Evolutionary conservation across 2,797 vertebrate genomes (phyloP), one percentile per base, ranked within the genome.

Genomic region (Loris lydekkerianus): DNA sequence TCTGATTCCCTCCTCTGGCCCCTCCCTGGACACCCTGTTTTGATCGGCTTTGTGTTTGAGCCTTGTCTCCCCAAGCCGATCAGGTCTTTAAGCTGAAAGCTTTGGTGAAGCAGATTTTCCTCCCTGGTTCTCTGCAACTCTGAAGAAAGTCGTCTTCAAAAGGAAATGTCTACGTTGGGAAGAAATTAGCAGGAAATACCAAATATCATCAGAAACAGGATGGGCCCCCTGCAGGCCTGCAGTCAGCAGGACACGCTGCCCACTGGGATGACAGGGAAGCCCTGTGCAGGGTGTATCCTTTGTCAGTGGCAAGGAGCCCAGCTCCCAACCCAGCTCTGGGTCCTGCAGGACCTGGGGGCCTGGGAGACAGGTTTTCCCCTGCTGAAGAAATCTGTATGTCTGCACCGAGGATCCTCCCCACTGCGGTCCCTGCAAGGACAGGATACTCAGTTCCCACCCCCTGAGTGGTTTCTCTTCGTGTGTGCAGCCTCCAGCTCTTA

Each of bases 181-280:
- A 93, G 95, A 96, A 97, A 97, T 97, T 92, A 97, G 53, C 87
- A 92, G 96, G 70, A 98, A 97, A 96, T 72, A 94, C 2, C 40
- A 60, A 93, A 90, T 13, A 63, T 40, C 97, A 93, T 96, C 69
- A 70, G 87, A 96, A 93, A 85, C 73, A 92, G 49, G 31, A 93
- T 25, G 40, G 91, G 93, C 92, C 88, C 91, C 94, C 14, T 0
- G 49, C 34, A 94, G 97, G 72, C 92, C 43, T 0, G 0, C 14
- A 72, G 67, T 17, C 49, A 69, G 72, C 82, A 61, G 91, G 72
- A 84, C 4, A 86, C 89, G 53, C 6, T 86, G 86, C 53, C 75
- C 17, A 0, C 10, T 25, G 29, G 17, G 23, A 53, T 4, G 29
- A 7, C 63, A 25, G 60, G 37, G 56, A 93, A 82, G 31, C 53